Base-by-base conservation (phyloP, 2,797 vertebrate genomes). In the Esox masquinongy region DNA sequence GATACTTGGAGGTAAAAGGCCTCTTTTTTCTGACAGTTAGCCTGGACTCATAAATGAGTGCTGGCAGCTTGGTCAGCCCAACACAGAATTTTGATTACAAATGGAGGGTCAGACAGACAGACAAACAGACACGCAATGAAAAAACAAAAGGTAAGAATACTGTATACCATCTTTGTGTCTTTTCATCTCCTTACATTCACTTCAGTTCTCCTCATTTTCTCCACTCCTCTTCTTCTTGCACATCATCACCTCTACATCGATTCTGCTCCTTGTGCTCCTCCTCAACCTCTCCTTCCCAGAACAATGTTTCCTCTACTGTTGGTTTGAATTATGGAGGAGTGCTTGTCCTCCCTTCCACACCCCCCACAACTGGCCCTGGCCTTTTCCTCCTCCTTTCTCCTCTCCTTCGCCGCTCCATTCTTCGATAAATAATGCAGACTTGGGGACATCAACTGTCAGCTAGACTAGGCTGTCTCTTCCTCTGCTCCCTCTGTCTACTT, bases 351-450 rank as follows among this genome's bases (percentile, higher is more conserved):
- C 87, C 85, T 88, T 79, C 79, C 2, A 39, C 88, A 93, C 86
- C 85, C n/a, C 85, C 80, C 82, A 83, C 87, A 47, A 47, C 6
- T 47, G 43, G 43, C 43, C 12, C 43, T 47, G 43, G 43, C 12
- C 92, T 92, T 50, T 19, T 53, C 17, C 15, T 19, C 51, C 51
- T 53, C 51, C 49, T 50, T 4, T 50, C 14, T 50, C 47, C 7
- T 50, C 47, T 49, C 47, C 5, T 12, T 15, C 16, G 15, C 19
- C 86, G 81, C 85, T 88, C 87, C 86, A 85, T 76, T 72, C 88
- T 89, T 92, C 89, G 89, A 93, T 93, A 93, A 93, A 94, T 94
- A 91, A 94, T 94, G 88, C 88, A 88, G 87, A 43, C 39, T 78
- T 73, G 74, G 66, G 70, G 59, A 83, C 69, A 71, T 79, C 82